phyloP scores from a whole-genome alignment of 2,888 invertebrate species.

The Thymelicus sylvestris region DNA sequence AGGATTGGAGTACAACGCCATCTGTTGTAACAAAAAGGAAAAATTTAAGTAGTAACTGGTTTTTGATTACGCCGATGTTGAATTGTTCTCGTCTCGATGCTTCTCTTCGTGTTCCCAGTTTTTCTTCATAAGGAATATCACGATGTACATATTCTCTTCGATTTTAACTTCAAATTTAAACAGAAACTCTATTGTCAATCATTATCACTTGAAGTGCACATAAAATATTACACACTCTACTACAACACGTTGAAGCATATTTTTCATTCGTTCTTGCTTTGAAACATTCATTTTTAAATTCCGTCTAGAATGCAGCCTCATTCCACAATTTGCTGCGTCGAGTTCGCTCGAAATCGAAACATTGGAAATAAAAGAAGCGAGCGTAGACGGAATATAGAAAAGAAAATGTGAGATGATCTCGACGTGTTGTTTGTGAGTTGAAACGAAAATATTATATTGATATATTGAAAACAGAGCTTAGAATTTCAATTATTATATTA shows the following conservation, averaged over 20 bases:
- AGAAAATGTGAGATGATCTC: slow-evolving; percentile 33
- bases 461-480: slow-evolving; percentile 16
- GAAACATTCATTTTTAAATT: slow-evolving; percentile 35
- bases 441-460: slow-evolving; percentile 15
- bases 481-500: neutral
- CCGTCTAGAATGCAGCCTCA: slow-evolving; percentile 33
- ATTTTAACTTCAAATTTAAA: too few relatives aligned
- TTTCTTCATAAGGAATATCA: neutral
- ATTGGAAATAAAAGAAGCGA: slow-evolving; percentile 41
- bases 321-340: slow-evolving; percentile 43
- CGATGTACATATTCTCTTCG: too few relatives aligned
- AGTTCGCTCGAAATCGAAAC: slow-evolving; percentile 42
- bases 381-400: slow-evolving; percentile 34
- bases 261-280: slow-evolving; percentile 13
- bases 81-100: neutral
- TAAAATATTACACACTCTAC: neutral
- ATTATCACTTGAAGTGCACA: neutral
- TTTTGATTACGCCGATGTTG: slow-evolving; percentile 22
- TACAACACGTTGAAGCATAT: slow-evolving; percentile 19
- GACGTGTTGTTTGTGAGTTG: slow-evolving; percentile 32
- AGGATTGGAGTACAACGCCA: slow-evolving; percentile 31
- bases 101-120: neutral
- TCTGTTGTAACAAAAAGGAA: slow-evolving; percentile 34
- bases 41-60: slow-evolving; percentile 24
- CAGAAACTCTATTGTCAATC: neutral